These are phyloP conservation scores for Hyalella azteca DNA, from an alignment of 2,888 invertebrate species.

Conservation along the genomic window DNA sequence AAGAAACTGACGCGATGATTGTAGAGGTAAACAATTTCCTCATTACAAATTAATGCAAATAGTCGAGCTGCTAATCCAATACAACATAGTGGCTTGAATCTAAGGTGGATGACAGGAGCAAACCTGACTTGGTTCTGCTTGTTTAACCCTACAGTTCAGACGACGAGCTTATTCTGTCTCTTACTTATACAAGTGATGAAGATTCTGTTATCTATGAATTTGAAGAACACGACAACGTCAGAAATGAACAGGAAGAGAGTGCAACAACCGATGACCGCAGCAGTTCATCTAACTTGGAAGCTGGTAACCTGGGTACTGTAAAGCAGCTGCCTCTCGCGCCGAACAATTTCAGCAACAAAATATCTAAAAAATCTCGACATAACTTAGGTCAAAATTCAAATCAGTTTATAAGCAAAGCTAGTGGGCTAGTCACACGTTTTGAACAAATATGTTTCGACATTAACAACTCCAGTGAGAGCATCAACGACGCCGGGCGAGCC, in stretches of 20 bases:
- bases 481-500: no score
- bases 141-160: neutral
- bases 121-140: no score
- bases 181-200: neutral
- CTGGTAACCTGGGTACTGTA: no score
- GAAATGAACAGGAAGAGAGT: neutral
- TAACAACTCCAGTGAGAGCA: neutral
- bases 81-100: no score
- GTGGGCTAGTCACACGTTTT: neutral
- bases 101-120: no score
- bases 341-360: neutral
- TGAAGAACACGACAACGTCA: neutral
- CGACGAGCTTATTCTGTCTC: neutral
- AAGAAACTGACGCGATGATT: no score
- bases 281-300: no score
- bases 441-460: conserved; percentile 21
- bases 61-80: no score
- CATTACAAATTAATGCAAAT: no score
- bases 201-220: neutral
- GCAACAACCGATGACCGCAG: neutral
- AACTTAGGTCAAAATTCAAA: neutral
- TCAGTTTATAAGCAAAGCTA: neutral
- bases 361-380: neutral
- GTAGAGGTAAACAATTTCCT: no score
- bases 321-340: neutral